Percentiles rank a stretch among this genome's conserved stretches.
Conservation (phyloP, 2,113 vertebrate genomes). For the Collichthys lucidus region DNA sequence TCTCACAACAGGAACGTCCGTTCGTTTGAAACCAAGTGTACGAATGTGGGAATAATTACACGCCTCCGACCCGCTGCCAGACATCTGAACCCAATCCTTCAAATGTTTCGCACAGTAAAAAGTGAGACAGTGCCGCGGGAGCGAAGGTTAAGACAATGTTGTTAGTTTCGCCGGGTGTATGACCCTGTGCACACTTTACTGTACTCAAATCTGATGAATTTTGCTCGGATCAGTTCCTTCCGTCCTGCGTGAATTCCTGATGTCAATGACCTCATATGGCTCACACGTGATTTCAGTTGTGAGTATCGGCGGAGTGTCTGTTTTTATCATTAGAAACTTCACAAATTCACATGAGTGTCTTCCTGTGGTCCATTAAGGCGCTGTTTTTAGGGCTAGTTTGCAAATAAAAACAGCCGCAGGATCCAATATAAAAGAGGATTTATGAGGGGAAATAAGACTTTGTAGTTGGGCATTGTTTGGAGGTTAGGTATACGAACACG, state of each 20-base stretch:
- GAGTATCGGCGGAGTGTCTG: neutral
- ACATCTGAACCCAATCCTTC: conserved; percentile 47
- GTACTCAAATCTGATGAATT: neutral
- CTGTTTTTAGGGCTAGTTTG: neutral
- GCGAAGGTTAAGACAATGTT: neutral
- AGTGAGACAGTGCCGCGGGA: neutral
- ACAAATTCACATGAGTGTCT: neutral
- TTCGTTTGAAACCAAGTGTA: conserved; percentile 21
- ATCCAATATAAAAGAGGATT: conserved; percentile 7
- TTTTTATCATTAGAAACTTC: neutral
- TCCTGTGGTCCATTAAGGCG: neutral
- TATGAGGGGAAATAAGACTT: conserved; percentile 23
- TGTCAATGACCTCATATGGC: conserved; percentile 40
- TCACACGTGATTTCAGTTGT: conserved; percentile 47
- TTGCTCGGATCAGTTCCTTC: conserved; percentile 4
- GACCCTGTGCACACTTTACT: neutral
- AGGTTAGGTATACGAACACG: conserved; percentile 30
- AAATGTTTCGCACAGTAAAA: conserved; percentile 8
- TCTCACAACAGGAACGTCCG: conserved; percentile 21
- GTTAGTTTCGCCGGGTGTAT: neutral
- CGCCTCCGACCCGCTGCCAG: conserved; percentile 32
- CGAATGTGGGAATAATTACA: conserved; percentile 58
- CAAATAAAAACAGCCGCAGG: conserved; percentile 36
- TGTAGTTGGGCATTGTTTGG: conserved; percentile 25
- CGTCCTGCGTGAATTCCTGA: neutral